Base-by-base conservation (phyloP, 2,797 vertebrate genomes). In the Tenualosa ilisha region DNA sequence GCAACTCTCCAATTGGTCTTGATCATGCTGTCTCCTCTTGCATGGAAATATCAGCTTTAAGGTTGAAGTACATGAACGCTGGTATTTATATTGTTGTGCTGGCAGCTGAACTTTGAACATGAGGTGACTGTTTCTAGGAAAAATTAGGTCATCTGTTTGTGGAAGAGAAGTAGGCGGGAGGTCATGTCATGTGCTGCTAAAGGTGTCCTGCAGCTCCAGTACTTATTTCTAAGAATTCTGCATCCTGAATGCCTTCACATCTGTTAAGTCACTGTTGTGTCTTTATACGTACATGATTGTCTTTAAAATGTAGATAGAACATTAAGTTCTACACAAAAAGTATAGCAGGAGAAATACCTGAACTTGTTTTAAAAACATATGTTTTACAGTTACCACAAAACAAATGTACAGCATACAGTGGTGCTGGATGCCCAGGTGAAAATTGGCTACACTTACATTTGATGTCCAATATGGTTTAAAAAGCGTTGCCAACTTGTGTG, bases 61-160 rank as follows among this genome's bases (percentile, higher is more conserved):
- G n/a, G 53, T 15, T 46, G 81, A n/a, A 61, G 11, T 63, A 46
- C 20, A 22, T 56, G 54, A 4, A 56, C 0, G 50, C 11, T 9
- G 50, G 50, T 49, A 20, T 20, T 20, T 53, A 26, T 12, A 26
- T 46, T 81, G 81, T 51, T 40, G 40, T 68, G 83, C 54, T 83
- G 85, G 84, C 83, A 83, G 37, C 40, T 81, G 59, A 50, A 83
- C 85, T 86, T 86, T 88, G 85, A 31, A 61, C 54, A 79, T 84
- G 82, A 50, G 79, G 59, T 84, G 61, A 85, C 63, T 20, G 54
- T 56, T 56, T 20, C 54, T 56, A 56, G 54, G 54, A 56, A 54
- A 0, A 59, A 22, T 43, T 54, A 40, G 40, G 51, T 59, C 53
- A 37, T 49, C 56, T 75, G 46, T 22, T 50, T 72, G 50, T 50